Conservation (phyloP, 2,797 vertebrate genomes). For the Lerista edwardsae region DNA sequence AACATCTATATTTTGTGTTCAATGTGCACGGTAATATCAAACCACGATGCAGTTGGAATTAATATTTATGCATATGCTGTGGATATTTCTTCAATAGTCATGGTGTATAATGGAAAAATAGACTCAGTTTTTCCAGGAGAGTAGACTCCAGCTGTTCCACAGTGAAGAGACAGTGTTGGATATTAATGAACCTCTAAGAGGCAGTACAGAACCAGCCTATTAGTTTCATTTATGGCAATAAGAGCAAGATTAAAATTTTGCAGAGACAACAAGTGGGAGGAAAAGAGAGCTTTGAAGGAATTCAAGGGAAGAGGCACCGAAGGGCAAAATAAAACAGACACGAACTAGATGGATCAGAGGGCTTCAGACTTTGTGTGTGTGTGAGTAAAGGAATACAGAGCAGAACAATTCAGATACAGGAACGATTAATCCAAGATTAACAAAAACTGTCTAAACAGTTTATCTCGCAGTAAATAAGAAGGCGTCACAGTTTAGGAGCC, state of each 20-base stretch:
- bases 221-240: constrained; percentile 30
- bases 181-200: constrained; percentile 42
- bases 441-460: constrained; percentile 82
- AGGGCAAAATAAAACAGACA: constrained; percentile 41
- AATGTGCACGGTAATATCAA: constrained; percentile 1
- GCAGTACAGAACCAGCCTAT: constrained; percentile 35
- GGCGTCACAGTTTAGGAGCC: constrained; percentile 81
- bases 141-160: constrained; percentile 26
- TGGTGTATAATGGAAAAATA: background rate
- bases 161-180: background rate
- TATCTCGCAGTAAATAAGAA: constrained; percentile 83
- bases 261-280: constrained; percentile 7
- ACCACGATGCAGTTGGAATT: background rate
- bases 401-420: constrained; percentile 73
- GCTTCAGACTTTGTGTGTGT: constrained; percentile 44
- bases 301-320: constrained; percentile 12
- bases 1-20: background rate
- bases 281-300: constrained; percentile 34
- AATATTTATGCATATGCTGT: background rate
- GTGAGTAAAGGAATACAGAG: constrained; percentile 73
- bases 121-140: constrained; percentile 33
- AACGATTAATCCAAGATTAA: constrained; percentile 83
- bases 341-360: constrained; percentile 51
- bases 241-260: constrained; percentile 47
- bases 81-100: constrained; percentile 13